Conservation (phyloP, 2,113 vertebrate species). For the Glaucomys volans region DNA sequence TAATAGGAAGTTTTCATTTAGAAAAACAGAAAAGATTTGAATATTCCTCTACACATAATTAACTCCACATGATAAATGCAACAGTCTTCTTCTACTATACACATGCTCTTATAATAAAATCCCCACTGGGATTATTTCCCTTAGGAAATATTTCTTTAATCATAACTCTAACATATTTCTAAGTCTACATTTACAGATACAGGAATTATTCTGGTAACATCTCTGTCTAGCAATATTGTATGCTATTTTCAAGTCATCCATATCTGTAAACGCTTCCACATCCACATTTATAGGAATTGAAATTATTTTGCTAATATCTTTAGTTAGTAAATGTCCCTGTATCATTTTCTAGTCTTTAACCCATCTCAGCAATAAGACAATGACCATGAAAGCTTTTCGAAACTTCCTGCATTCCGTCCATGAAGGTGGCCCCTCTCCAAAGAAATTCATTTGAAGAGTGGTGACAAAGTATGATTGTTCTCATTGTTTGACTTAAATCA, state of each 20-base stretch:
- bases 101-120: not conserved
- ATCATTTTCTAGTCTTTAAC: constrained; percentile 22
- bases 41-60: not conserved
- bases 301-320: constrained; percentile 43
- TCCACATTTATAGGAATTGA: not conserved
- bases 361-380: constrained; percentile 32
- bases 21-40: constrained; percentile 42
- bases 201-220: constrained; percentile 14
- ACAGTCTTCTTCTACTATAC: not conserved
- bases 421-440: not conserved
- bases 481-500: constrained; percentile 68
- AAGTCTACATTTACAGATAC: not conserved
- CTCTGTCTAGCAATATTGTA: not conserved
- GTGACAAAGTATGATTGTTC: constrained; percentile 57
- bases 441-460: constrained; percentile 27
- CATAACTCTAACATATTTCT: not conserved
- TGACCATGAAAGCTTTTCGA: not conserved
- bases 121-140: not conserved
- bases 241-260: not conserved
- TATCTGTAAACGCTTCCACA: not conserved
- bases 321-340: not conserved
- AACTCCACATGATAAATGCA: not conserved
- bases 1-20: not conserved
- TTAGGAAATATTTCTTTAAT: not conserved
- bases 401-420: constrained; percentile 16